Conservation (phyloP, 2,113 vertebrate species). For the Oncorhynchus clarkii region DNA sequence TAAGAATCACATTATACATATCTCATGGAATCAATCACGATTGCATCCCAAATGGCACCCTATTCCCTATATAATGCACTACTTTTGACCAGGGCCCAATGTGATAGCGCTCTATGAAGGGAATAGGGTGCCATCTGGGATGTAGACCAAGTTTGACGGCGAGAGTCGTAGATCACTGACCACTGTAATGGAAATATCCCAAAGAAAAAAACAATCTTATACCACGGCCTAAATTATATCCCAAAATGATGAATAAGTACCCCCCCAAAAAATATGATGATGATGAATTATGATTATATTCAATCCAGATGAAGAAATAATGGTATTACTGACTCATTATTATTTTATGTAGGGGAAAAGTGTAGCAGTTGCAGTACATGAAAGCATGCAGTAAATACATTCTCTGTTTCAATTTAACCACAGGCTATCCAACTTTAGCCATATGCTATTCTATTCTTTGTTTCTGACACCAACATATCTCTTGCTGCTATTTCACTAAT, state of each 20-base stretch:
- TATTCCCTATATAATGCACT: too few species aligned
- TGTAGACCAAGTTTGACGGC: slow-evolving; percentile 29
- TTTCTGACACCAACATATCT: not conserved
- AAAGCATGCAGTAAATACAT: not conserved
- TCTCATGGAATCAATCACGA: slow-evolving; percentile 53
- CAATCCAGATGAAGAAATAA: slow-evolving; percentile 24
- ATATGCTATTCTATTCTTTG: not conserved
- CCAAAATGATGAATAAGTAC: slow-evolving; percentile 24
- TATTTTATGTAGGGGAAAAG: not conserved
- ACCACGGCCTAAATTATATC: slow-evolving; percentile 32
- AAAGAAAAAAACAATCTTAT: slow-evolving; percentile 24
- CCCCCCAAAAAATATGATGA: not conserved
- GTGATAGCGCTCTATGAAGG: too few species aligned
- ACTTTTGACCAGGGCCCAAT: too few species aligned
- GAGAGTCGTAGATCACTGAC: slow-evolving; percentile 55
- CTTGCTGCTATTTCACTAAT: not conserved
- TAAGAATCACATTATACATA: slow-evolving; percentile 62
- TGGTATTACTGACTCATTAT: slow-evolving; percentile 22
- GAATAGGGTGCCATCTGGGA: too few species aligned
- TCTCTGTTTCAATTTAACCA: not conserved
- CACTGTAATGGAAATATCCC: slow-evolving; percentile 33
- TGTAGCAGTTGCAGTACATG: not conserved
- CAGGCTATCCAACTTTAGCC: not conserved
- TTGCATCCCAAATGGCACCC: too few species aligned
- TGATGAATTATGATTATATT: slow-evolving; percentile 26